Base-by-base conservation (phyloP, 2,797 vertebrate species). In the Hypotaenidia philippensis region DNA sequence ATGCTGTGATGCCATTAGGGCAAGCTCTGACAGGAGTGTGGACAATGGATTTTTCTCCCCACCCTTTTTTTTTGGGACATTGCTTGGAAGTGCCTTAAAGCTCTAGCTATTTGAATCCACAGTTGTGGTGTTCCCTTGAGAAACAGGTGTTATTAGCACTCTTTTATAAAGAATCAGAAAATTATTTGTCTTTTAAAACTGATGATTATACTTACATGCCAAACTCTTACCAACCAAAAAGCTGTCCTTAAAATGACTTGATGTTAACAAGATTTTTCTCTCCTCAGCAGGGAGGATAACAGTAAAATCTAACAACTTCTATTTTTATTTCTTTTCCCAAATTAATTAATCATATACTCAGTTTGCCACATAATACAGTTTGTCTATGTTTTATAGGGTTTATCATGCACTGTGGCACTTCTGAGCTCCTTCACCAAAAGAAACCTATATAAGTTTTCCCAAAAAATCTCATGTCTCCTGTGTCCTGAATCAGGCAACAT, bases 151-250 rank as follows among this genome's bases (percentile, higher is more conserved):
- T 92, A 91, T 79, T 89, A 82, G 22, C 60, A 80, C 69, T 79
- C 95, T 96, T 96, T 94, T 94, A 61, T 87, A 91, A 96, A 79
- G 85, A 96, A 94, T 90, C 87, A 97, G 89, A 93, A 91, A 91
- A 90, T 85, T 55, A 74, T 61, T 84, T 95, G 40, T 81, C 25
- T 94, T 82, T 78, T 94, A 49, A 94, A 89, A 97, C 50, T 91
- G 89, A 66, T 85, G n/a, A 88, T 53, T 78, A 64, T 75, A 84
- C 27, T 84, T 77, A 55, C 11, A 57, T 17, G 83, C 74, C 87
- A 94, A 93, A 96, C 81, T 55, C 66, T 69, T 94, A 85, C 57
- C 79, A 94, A 63, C 40, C 68, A 82, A 85, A 85, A 50, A 65
- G 27, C n/a, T 83, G 89, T 95, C 75, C 97, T 96, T 96, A 71